phyloP scores from a whole-genome alignment of 92 coral and sea anemone genomes.

The Pocillopora grandis region DNA sequence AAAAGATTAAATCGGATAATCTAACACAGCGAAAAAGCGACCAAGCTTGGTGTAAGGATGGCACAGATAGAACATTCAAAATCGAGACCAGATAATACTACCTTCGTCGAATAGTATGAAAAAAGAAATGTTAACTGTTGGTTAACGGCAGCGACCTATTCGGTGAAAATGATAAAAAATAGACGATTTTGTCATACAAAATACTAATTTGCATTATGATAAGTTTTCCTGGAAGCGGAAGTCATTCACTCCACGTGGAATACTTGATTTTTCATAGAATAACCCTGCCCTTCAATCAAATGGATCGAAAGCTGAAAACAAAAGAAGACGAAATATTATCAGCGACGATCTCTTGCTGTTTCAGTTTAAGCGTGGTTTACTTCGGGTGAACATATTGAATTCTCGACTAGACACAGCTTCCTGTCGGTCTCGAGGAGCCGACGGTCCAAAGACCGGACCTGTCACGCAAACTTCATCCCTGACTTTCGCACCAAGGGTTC shows the following conservation, averaged over 20 bases:
- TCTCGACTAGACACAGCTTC: no score
- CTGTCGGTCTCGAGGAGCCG: no score
- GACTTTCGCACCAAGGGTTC: background rate
- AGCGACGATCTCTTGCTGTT: background rate
- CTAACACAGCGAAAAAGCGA: no score
- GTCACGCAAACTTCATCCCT: background rate
- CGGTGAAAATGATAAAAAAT: background rate
- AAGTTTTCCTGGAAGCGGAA: background rate
- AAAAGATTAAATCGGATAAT: no score
- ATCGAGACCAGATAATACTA: background rate
- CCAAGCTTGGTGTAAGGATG: no score
- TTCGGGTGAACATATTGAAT: no score
- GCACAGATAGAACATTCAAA: no score
- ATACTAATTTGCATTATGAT: background rate
- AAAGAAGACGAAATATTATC: background rate
- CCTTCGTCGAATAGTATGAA: background rate
- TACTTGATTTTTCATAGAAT: background rate
- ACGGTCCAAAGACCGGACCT: background rate
- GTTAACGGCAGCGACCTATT: background rate
- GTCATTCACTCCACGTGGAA: constrained; percentile 15
- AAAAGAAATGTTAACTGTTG: no score
- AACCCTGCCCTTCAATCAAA: background rate
- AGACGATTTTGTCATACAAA: no score
- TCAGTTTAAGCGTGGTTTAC: background rate
- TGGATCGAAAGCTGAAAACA: constrained; percentile 33